phyloP scores from a whole-genome alignment of 2,797 vertebrate genomes.

The Sebastes ruberrimus region DNA sequence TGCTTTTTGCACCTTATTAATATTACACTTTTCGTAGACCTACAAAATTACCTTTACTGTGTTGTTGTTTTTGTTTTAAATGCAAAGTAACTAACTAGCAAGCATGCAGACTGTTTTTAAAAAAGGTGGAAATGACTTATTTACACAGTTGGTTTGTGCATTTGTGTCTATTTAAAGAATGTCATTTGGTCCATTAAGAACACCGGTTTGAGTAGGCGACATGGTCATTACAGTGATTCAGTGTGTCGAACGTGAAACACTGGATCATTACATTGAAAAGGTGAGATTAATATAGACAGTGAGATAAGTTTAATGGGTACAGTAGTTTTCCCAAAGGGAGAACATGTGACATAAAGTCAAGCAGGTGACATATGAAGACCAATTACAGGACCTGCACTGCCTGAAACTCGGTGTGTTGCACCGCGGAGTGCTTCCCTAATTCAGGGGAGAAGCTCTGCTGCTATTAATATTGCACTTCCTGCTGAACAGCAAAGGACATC shows the following conservation, averaged over 20 bases:
- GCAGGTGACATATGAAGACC: constrained; percentile 67
- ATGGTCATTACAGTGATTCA: constrained; percentile 14
- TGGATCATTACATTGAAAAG: constrained; percentile 41
- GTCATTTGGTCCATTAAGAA: constrained; percentile 19
- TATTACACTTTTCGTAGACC: background rate
- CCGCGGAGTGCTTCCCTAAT: constrained; percentile 32
- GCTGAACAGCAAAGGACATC: constrained; percentile 71
- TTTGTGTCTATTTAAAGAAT: constrained; percentile 7
- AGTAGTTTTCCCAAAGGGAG: constrained; percentile 45
- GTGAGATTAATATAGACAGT: constrained; percentile 50
- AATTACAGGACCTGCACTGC: constrained; percentile 57
- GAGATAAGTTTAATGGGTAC: constrained; percentile 51
- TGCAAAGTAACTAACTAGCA: constrained; percentile 6
- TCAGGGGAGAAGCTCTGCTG: constrained; percentile 30
- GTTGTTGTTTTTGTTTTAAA: constrained; percentile 9
- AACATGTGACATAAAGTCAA: constrained; percentile 61
- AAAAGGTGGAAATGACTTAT: background rate
- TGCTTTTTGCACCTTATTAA: constrained; percentile 21
- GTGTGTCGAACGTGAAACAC: constrained; percentile 27
- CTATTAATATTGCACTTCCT: constrained; percentile 76
- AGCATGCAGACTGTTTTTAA: background rate
- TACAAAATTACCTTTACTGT: background rate
- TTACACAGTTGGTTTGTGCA: background rate
- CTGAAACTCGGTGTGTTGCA: constrained; percentile 28
- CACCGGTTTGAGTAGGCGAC: background rate